phyloP scores from a whole-genome alignment of 2,113 vertebrate species.

The Tupaia chinensis region DNA sequence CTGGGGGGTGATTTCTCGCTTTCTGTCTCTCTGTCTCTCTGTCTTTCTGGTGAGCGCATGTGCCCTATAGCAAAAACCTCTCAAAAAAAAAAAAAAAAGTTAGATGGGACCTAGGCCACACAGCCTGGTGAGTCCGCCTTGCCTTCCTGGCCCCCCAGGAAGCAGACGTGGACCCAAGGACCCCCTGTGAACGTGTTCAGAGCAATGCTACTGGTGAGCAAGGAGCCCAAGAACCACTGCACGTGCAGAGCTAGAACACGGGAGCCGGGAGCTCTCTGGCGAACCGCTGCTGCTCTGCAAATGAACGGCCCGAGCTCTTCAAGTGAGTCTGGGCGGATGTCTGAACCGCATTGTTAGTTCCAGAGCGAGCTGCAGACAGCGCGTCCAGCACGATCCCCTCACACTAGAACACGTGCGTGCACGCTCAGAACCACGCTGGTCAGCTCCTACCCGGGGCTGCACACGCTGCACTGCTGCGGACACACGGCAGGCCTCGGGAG shows the following conservation, averaged over 20 bases:
- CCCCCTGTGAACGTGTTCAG: background rate
- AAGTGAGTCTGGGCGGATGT: constrained; percentile 66
- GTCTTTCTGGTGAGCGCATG: too few species aligned
- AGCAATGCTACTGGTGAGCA: background rate
- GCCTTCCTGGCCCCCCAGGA: background rate
- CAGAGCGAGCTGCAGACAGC: constrained; percentile 63
- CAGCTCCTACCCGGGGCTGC: constrained; percentile 29
- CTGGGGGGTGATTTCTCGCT: too few species aligned
- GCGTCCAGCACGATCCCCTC: constrained; percentile 50
- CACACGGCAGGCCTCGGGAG: too few species aligned
- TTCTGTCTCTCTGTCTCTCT: too few species aligned
- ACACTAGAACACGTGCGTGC: constrained; percentile 55
- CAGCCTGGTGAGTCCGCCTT: background rate
- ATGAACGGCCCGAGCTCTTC: constrained; percentile 54
- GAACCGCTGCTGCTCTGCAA: background rate
- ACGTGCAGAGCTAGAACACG: background rate
- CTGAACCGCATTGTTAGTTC: constrained; percentile 66
- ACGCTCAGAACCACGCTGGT: constrained; percentile 64
- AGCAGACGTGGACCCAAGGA: background rate
- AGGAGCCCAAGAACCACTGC: background rate
- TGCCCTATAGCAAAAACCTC: too few species aligned
- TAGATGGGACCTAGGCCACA: background rate
- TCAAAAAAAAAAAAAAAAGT: too few species aligned
- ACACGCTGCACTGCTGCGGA: accelerated
- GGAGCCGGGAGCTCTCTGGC: background rate